Conservation (phyloP, 2,888 invertebrate genomes). For the Agriopis aurantiaria region DNA sequence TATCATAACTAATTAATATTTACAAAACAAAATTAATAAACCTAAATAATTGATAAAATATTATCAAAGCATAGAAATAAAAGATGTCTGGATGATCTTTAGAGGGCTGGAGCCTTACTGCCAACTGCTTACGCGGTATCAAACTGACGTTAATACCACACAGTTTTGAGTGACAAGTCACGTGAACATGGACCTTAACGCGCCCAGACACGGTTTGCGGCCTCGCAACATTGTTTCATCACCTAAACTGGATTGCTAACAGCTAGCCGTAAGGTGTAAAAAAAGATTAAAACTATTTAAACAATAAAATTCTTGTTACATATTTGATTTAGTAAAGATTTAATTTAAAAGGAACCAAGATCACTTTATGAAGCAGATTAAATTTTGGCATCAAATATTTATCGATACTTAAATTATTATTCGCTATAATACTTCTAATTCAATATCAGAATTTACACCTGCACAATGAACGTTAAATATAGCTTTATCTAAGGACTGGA, state of each 20-base stretch:
- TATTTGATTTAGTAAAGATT: constrained; percentile 1
- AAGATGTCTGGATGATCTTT: constrained; percentile 1
- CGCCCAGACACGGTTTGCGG: too few relatives aligned
- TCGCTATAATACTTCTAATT: constrained; percentile 17
- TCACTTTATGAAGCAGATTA: constrained; percentile 28
- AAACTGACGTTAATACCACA: too few relatives aligned
- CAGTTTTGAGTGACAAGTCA: too few relatives aligned
- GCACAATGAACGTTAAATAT: constrained; percentile 22
- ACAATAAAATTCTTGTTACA: background rate
- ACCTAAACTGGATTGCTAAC: too few relatives aligned
- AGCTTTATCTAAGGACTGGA: constrained; percentile 24
- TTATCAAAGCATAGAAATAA: constrained; percentile 13
- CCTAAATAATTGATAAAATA: constrained; percentile 3
- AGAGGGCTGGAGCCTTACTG: background rate
- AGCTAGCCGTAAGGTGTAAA: too few relatives aligned
- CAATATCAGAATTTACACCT: constrained; percentile 2
- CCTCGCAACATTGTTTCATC: too few relatives aligned
- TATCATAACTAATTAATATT: constrained; percentile 24
- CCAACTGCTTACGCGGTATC: too few relatives aligned
- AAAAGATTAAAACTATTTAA: too few relatives aligned
- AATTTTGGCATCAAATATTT: constrained; percentile 72
- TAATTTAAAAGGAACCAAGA: constrained; percentile 32
- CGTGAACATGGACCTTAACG: too few relatives aligned
- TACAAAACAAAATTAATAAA: constrained; percentile 31
- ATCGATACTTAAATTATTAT: constrained; percentile 38